Percentiles rank a stretch among this genome's conserved stretches.
phyloP scores from a whole-genome alignment of 2,888 invertebrate genomes.

The Ophion costatus region DNA sequence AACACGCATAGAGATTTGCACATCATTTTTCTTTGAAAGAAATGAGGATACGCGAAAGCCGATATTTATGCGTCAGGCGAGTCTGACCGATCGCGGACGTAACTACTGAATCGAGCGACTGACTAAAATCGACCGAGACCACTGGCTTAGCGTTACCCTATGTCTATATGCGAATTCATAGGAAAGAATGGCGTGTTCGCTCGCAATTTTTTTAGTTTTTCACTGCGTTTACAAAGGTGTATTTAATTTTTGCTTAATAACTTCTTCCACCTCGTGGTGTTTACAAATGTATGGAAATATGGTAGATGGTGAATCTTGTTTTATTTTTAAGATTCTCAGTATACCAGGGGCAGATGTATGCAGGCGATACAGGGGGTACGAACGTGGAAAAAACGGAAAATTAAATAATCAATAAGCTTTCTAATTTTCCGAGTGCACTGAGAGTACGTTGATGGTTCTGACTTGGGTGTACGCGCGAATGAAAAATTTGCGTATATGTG shows the following conservation, averaged over 20 bases:
- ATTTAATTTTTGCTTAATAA: neutral
- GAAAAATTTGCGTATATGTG: neutral
- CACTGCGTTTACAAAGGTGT: neutral
- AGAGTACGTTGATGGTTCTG: conserved; percentile 21
- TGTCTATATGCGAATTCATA: no score
- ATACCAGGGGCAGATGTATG: neutral
- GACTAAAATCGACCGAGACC: conserved; percentile 14
- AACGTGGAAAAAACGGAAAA: conserved; percentile 38
- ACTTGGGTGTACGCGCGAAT: neutral
- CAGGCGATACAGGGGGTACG: neutral
- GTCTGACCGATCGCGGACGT: conserved; percentile 11
- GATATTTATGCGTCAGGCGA: neutral
- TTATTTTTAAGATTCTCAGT: neutral
- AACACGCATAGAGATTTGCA: no score
- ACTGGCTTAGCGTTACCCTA: neutral
- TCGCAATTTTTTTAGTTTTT: neutral
- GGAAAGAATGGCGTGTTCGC: no score
- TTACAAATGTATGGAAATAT: neutral
- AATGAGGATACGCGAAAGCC: neutral
- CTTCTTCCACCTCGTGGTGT: neutral
- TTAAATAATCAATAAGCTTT: conserved; percentile 71
- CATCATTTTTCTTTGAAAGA: no score
- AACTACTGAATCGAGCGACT: conserved; percentile 1
- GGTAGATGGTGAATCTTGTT: neutral
- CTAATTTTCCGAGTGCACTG: conserved; percentile 76